phyloP scores from a whole-genome alignment of 2,888 invertebrate genomes.

The Apomyelois bistriatella region DNA sequence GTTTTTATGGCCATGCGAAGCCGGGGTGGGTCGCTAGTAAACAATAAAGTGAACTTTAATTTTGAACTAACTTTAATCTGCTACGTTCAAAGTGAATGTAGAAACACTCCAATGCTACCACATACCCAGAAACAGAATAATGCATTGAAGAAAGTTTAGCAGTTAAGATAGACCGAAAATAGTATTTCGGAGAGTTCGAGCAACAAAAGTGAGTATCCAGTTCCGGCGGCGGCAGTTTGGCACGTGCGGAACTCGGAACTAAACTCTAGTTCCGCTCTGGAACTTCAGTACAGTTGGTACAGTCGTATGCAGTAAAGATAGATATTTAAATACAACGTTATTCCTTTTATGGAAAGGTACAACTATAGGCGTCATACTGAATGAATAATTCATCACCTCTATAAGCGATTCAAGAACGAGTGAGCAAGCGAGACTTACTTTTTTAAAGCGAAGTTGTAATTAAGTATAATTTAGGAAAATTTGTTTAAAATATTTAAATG shows the following conservation, averaged over 20 bases:
- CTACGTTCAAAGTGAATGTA: neutral
- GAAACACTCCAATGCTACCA: neutral
- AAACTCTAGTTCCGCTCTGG: constrained; percentile 2
- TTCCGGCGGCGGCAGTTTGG: constrained; percentile 3
- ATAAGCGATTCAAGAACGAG: too few species aligned
- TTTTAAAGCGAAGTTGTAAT: too few species aligned
- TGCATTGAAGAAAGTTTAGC: neutral
- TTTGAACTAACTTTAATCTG: too few species aligned
- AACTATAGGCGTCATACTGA: too few species aligned
- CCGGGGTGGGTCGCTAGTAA: too few species aligned
- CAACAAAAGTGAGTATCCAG: constrained; percentile 2
- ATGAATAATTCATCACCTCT: too few species aligned
- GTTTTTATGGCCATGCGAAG: too few species aligned
- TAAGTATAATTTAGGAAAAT: neutral
- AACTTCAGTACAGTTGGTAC: constrained; percentile 9
- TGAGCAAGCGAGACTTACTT: too few species aligned
- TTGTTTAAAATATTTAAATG: neutral
- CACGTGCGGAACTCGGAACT: constrained; percentile 9
- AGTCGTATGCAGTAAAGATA: neutral
- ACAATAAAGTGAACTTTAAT: too few species aligned
- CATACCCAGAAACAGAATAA: too few species aligned
- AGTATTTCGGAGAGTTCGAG: neutral
- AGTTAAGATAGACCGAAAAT: constrained; percentile 1
- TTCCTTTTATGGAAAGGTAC: too few species aligned
- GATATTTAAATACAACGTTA: neutral